phyloP scores from a whole-genome alignment of 2,797 vertebrate genomes.

The Anolis apletophallus region DNA sequence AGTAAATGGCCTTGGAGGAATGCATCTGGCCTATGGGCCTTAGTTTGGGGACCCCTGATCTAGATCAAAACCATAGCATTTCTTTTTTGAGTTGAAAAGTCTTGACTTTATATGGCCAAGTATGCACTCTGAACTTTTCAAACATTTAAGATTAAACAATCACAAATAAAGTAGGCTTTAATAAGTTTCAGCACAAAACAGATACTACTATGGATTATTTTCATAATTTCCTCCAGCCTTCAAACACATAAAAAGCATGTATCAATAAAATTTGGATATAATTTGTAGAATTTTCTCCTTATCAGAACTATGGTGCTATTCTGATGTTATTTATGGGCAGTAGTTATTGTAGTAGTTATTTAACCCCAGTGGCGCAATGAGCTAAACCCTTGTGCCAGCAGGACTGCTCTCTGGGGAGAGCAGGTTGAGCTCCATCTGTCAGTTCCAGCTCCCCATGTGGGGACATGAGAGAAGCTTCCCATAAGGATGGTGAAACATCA shows the following conservation, averaged over 20 bases:
- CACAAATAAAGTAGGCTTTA: background rate
- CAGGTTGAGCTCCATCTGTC: too few relatives aligned
- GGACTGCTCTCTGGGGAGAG: too few relatives aligned
- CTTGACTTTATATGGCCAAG: too few relatives aligned
- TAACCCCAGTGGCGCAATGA: too few relatives aligned
- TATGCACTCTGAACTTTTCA: background rate
- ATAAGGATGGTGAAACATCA: too few relatives aligned
- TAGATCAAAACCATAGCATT: too few relatives aligned
- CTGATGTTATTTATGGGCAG: background rate
- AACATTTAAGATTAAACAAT: slow-evolving; percentile 20
- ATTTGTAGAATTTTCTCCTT: background rate
- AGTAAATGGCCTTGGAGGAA: too few relatives aligned
- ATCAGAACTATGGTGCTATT: background rate
- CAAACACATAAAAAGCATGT: background rate
- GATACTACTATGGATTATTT: background rate
- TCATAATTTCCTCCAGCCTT: slow-evolving; percentile 1
- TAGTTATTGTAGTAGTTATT: background rate
- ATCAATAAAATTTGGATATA: background rate
- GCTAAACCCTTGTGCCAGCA: too few relatives aligned
- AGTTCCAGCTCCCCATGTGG: too few relatives aligned
- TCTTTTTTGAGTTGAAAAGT: background rate
- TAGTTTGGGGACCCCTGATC: too few relatives aligned
- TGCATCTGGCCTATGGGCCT: too few relatives aligned
- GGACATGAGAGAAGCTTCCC: too few relatives aligned
- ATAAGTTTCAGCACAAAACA: background rate